Conservation (phyloP, 2,113 vertebrate species). For the Campylomormyrus numenius region DNA sequence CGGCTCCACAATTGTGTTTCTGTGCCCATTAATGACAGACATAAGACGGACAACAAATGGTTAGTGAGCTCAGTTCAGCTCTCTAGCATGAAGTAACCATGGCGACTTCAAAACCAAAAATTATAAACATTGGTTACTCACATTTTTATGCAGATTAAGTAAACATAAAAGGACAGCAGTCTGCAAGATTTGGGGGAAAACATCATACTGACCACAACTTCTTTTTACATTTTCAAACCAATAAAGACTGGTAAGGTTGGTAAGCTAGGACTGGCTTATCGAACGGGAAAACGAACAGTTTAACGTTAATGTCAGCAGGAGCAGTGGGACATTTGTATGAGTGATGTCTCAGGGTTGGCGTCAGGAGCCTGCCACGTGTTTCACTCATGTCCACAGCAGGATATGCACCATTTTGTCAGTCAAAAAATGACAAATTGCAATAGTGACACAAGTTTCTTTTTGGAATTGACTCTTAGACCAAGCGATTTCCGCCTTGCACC, state of each 20-base stretch:
- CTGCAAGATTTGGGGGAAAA: neutral
- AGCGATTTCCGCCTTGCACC: neutral
- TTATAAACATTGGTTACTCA: neutral
- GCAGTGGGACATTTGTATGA: neutral
- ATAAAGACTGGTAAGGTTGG: neutral
- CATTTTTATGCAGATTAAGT: neutral
- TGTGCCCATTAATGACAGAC: neutral
- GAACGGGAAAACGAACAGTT: neutral
- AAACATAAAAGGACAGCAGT: neutral
- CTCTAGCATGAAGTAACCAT: neutral
- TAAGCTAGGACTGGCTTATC: neutral
- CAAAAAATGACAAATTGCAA: neutral
- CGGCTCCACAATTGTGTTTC: neutral
- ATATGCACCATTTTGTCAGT: neutral
- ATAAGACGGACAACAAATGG: neutral
- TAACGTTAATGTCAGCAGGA: neutral
- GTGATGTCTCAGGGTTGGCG: neutral
- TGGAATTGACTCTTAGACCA: neutral
- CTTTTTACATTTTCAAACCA: neutral
- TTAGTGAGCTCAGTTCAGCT: neutral
- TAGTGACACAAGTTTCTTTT: neutral
- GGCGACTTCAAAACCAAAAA: neutral
- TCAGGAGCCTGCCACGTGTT: neutral
- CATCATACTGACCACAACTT: neutral
- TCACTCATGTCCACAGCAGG: neutral